Evolutionary conservation across 2,888 invertebrate genomes (phyloP).

Genomic region (Spatulosminthurus flaviceps): DNA sequence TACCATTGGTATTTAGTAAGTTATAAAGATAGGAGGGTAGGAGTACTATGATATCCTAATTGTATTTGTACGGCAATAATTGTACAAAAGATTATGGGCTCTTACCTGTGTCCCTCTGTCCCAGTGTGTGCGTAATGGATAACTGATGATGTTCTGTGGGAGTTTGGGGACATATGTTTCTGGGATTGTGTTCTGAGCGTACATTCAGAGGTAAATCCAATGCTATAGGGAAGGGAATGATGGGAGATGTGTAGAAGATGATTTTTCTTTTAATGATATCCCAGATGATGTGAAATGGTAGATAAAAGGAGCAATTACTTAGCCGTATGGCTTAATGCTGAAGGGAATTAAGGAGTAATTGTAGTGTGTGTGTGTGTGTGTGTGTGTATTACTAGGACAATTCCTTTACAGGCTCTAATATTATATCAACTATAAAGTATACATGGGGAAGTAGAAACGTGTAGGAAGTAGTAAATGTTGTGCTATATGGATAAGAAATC

Average conservation of each 20-base stretch:
- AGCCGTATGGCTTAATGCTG: constrained; percentile 16
- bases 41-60: too few relatives aligned
- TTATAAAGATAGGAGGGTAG: too few relatives aligned
- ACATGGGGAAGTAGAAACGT: too few relatives aligned
- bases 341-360: constrained; percentile 29
- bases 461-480: too few relatives aligned
- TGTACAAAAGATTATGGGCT: background rate
- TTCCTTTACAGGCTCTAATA: background rate
- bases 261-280: background rate
- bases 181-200: background rate
- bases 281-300: constrained; percentile 9
- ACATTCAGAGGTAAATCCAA: background rate
- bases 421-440: too few relatives aligned
- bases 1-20: too few relatives aligned
- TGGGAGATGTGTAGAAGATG: background rate
- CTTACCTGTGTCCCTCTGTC: background rate
- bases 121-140: constrained; percentile 16
- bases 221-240: background rate
- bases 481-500: too few relatives aligned
- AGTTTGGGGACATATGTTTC: background rate
- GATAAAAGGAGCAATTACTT: constrained; percentile 27
- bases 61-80: too few relatives aligned
- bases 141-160: constrained; percentile 13
- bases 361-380: too few relatives aligned
- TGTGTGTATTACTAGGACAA: background rate